These are phyloP conservation scores for Tenebrio molitor DNA, from an alignment of 1,140 invertebrate species.

Conservation along the genomic window DNA sequence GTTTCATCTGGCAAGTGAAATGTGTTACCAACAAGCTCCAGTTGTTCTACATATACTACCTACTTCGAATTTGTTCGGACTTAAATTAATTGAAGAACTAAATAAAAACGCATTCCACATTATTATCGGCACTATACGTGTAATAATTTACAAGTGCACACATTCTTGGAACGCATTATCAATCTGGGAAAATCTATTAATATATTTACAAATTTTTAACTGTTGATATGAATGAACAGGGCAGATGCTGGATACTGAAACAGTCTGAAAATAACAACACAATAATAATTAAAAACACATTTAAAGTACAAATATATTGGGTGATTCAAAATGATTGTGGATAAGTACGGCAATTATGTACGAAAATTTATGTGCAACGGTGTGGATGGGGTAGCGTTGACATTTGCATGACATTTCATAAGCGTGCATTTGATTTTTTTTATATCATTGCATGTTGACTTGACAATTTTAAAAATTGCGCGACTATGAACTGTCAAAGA, in stretches of 20 bases:
- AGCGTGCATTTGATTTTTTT: too few relatives aligned
- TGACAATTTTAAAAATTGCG: too few relatives aligned
- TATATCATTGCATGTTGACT: too few relatives aligned
- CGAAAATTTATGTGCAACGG: too few relatives aligned
- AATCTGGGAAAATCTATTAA: conserved; percentile 6
- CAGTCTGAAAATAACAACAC: neutral
- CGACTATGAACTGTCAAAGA: too few relatives aligned
- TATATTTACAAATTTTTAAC: neutral
- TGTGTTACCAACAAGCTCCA: conserved; percentile 24
- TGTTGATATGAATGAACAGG: neutral
- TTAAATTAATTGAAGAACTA: conserved; percentile 27
- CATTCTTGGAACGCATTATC: conserved; percentile 7
- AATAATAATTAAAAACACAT: neutral
- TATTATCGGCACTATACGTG: neutral
- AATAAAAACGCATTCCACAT: conserved; percentile 28
- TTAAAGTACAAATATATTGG: neutral
- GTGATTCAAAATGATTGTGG: too few relatives aligned
- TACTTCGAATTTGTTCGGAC: conserved; percentile 26
- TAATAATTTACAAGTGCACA: conserved; percentile 34
- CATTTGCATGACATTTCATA: too few relatives aligned
- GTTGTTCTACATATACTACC: conserved; percentile 7
- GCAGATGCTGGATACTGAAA: neutral
- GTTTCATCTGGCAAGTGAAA: conserved; percentile 40
- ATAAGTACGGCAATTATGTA: too few relatives aligned
- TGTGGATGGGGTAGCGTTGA: too few relatives aligned